Percentiles rank a stretch among this genome's conserved stretches.
Evolutionary conservation across 2,888 invertebrate species (phyloP).

Genomic region (Epistrophella euchroma): DNA sequence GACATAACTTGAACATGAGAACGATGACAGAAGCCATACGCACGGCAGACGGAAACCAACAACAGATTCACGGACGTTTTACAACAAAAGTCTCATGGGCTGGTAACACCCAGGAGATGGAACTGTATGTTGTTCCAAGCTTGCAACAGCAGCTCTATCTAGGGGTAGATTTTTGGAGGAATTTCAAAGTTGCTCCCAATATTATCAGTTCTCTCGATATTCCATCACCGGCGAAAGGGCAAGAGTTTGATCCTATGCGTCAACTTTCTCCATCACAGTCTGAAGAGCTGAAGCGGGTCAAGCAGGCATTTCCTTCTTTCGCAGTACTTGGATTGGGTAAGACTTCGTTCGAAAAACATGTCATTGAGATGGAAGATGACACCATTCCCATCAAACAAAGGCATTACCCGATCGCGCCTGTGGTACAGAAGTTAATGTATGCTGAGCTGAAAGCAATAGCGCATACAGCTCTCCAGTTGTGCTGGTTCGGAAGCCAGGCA

Average conservation of each 20-base stretch:
- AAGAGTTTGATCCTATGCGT: background rate
- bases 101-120: too few relatives aligned
- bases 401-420: too few relatives aligned
- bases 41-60: background rate
- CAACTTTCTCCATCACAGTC: background rate
- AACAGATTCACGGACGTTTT: background rate
- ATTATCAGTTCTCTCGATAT: background rate
- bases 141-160: too few relatives aligned
- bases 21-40: background rate
- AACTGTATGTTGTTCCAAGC: too few relatives aligned
- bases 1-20: too few relatives aligned
- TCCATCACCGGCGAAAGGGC: background rate
- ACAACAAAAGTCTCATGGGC: background rate
- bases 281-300: background rate
- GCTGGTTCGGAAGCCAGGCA: background rate
- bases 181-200: background rate
- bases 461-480: slow-evolving; percentile 7
- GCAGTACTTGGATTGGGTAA: background rate
- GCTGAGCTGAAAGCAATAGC: background rate
- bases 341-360: background rate
- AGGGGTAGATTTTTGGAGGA: too few relatives aligned
- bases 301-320: background rate
- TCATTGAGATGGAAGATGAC: background rate
- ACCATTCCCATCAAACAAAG: too few relatives aligned
- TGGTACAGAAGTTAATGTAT: too few relatives aligned